Conservation (phyloP, 2,888 invertebrate species). For the Plebejus melissa region DNA sequence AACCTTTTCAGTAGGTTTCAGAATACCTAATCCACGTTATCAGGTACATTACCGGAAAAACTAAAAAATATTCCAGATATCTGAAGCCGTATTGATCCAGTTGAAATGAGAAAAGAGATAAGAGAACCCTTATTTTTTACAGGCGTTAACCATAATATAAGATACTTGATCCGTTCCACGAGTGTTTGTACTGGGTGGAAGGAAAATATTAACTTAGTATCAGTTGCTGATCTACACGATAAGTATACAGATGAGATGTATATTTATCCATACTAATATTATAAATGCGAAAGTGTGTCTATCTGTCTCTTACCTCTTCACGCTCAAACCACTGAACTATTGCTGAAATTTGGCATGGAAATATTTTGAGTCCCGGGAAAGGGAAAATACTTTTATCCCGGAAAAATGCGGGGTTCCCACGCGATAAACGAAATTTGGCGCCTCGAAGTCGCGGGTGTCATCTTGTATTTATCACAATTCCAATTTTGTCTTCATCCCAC, state of each 20-base stretch:
- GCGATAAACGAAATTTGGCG: too few species aligned
- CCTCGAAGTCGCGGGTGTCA: too few species aligned
- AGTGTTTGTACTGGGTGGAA: background rate
- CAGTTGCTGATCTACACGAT: background rate
- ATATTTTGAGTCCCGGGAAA: too few species aligned
- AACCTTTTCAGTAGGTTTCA: background rate
- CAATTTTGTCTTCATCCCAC: too few species aligned
- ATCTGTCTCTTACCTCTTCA: too few species aligned
- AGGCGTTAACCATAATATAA: background rate
- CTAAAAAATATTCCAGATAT: background rate
- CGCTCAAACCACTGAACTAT: too few species aligned
- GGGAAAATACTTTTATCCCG: too few species aligned
- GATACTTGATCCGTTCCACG: slow-evolving; percentile 13
- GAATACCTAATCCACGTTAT: background rate
- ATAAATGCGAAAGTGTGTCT: too few species aligned
- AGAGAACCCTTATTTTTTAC: slow-evolving; percentile 10
- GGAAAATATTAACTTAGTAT: slow-evolving; percentile 11
- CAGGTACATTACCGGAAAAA: background rate
- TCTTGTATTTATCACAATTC: too few species aligned
- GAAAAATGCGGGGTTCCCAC: too few species aligned
- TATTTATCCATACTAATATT: too few species aligned
- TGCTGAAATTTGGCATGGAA: too few species aligned
- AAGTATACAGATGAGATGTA: background rate
- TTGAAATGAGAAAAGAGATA: background rate
- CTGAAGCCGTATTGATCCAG: background rate